Base-by-base conservation (phyloP, 1,140 invertebrate species). In the Armadillidium nasatum region DNA sequence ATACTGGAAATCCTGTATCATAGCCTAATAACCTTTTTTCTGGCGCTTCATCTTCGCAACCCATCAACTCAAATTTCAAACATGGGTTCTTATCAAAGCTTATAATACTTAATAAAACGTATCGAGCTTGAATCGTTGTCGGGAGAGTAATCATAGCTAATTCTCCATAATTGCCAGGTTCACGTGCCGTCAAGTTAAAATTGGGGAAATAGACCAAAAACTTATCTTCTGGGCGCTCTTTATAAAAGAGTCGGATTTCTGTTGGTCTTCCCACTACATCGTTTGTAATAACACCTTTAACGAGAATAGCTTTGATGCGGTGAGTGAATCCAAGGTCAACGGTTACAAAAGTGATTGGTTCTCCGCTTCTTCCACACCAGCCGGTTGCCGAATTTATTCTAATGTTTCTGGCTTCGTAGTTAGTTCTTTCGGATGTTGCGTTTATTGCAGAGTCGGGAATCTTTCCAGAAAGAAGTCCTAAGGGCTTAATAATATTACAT, bases 51-150 rank as follows among this genome's bases (percentile, higher is more conserved):
- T 86, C 87, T 83, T 96, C 93, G 84, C 96, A 98, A 71, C 96
- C 96, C 91, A 97, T 94, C 23, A 98, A 84, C 86, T 98, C 96
- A 83, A 98, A 97, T 85, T 96, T 96, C 77, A 98, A 86, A 85
- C 96, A 98, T 74, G 95, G 94, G 84, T 97, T 97, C 80, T 95
- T 93, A 89, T 97, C 95, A 82, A 96, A 97, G 82, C 94, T 96
- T 0, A 97, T 94, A 81, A 98, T 96, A 77, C 89, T 90, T 75
- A 98, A 86, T 82, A 97, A 95, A 7, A 98, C 93, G 84, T 95
- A 97, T 82, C 94, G 88, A 1, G 95, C 95, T 85, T 94, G 90
- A 0, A 98, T 93, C 79, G 93, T 95, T 85, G 94, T 94, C 4
- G 95, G 95, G 72, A 98, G 84, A 7, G 93, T 94, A 71, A 98